Base-by-base conservation (phyloP, 92 coral and sea anemone species). In the Umimayanthus kanabou region DNA sequence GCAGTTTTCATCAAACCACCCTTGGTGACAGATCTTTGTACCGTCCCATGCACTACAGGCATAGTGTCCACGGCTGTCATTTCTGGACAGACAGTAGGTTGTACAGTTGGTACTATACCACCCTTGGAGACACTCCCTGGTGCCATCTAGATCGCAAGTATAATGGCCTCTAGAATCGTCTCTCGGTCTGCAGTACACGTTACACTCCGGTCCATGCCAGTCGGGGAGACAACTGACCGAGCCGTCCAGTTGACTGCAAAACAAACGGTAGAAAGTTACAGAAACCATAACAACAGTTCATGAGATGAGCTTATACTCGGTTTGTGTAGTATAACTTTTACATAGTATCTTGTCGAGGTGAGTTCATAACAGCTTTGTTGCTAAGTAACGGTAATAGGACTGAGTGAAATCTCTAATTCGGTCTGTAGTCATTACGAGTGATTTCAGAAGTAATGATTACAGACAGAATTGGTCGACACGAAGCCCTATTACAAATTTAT, bases 71-170 rank as follows among this genome's bases (percentile, higher is more conserved):
- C 25, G 57, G 4, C 78, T 73, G 65, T 80, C 84, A 85, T 92
- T 85, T 50, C 81, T 50, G 45, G 80, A 7, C 40, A 77, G 37
- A 85, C 98, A 95, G 77, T 74, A 89, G 16, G 73, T 83, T 39
- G 83, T 89, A 81, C 98, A 95, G 55, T 93, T 89, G 11, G 72
- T 33, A 39, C 93, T 92, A 84, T 89, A 66, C 97, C 98, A 96
- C 67, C 94, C 90, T 33, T 74, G 42, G 84, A 89, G 77, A 80
- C 98, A 96, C 28, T 88, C 72, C 91, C 87, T 94, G 69, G 40
- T 71, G 43, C 98, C 98, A 43, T 84, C 42, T 5, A 82, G 57
- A 53, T 91, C 86, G 84, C 98, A 96, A 13, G 91, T 91, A 91
- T 96, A 96, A 80, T 94, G 90, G 20, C 96, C 96, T 20, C 20